Evolutionary conservation across 2,113 vertebrate genomes (phyloP).

Genomic region (Plestiodon gilberti): DNA sequence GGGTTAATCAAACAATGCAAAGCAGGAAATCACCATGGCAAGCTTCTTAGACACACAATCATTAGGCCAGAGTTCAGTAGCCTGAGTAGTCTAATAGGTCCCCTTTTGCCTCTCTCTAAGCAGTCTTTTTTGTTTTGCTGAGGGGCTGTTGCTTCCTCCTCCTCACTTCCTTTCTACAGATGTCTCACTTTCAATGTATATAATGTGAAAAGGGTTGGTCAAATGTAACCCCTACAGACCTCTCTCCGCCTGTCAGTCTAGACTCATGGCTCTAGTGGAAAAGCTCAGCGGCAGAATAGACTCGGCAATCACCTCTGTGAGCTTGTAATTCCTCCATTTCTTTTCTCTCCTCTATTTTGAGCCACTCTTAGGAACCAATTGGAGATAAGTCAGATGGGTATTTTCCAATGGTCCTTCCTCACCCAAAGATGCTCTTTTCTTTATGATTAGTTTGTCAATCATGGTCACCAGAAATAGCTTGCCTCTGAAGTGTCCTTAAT

Average conservation of each 20-base stretch:
- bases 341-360: constrained; percentile 11
- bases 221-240: constrained; percentile 20
- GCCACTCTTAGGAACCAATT: constrained; percentile 25
- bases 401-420: not conserved
- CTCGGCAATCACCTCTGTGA: not conserved
- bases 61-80: constrained; percentile 41
- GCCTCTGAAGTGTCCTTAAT: not conserved
- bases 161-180: constrained; percentile 22
- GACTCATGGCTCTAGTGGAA: not conserved
- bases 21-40: constrained; percentile 59
- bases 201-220: constrained; percentile 4
- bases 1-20: constrained; percentile 57
- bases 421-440: not conserved
- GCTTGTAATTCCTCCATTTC: constrained; percentile 23
- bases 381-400: not conserved
- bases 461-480: not conserved
- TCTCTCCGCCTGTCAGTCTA: constrained; percentile 11
- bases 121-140: constrained; percentile 34
- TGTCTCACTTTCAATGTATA: constrained; percentile 19
- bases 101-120: constrained; percentile 44
- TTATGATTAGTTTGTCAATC: not conserved
- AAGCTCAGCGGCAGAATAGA: constrained; percentile 9
- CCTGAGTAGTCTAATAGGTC: constrained; percentile 51
- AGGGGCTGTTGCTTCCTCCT: constrained; percentile 26
- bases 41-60: constrained; percentile 14